Evolutionary conservation across 2,888 invertebrate species (phyloP), one percentile per base, ranked within the genome.

Genomic region (Ametastegia equiseti): DNA sequence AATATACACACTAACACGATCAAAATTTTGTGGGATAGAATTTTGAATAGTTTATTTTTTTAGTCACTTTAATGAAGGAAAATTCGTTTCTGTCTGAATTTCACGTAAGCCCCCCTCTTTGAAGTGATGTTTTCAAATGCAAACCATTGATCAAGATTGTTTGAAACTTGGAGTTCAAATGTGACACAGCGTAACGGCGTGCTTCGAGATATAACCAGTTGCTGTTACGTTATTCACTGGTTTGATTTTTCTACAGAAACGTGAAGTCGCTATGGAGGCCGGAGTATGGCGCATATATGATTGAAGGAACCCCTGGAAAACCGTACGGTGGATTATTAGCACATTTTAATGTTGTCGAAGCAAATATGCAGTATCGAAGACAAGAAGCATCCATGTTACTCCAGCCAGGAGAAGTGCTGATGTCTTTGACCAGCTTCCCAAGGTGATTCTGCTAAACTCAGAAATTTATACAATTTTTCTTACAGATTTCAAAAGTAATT

Each of bases 221-320:
- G n/a, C n/a, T n/a, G n/a, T n/a, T n/a, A n/a, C n/a, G n/a, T n/a
- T n/a, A n/a, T n/a, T n/a, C n/a, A 71, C 39, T 50, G 57, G 6
- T 39, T 57, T 33, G 33, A 30, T 78, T 81, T 15, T 80, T 85
- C 81, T 67, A 65, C 67, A 91, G 92, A 7, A 90, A 94, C 88
- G 96, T 96, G 0, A 97, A 97, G 90, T 97, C 97, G 0, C 92
- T 98, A 60, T 99, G 99, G 99, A 94, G 98, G 78, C 99, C 99
- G 0, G 99, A 99, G 92, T 99, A 98, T 93, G 99, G 98, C 2
- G 96, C 97, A n/a, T 99, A 99, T 90, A 99, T 99, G 99, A 94
- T 99, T 81, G 99, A 99, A 93, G 99, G 99, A 23, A 99, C 99
- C 0, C 99, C 99, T 0, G 99, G 99, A 1, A 95, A 96, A 88